Evolutionary conservation across 2,113 vertebrate species (phyloP).

Genomic region (Atherinomorus stipes): DNA sequence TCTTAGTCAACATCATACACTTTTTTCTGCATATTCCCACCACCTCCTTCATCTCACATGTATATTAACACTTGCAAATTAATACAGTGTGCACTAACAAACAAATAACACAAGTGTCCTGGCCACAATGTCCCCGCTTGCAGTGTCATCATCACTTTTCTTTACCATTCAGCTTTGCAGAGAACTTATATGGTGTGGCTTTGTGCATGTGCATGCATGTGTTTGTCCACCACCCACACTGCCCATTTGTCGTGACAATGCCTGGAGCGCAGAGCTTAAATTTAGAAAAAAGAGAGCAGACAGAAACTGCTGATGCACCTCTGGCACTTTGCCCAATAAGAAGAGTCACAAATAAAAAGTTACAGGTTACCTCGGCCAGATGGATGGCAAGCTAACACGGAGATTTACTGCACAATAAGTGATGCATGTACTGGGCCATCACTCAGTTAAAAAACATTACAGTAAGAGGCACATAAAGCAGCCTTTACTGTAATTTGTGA

Average conservation of each 20-base stretch:
- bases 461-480: neutral
- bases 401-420: conserved; percentile 11
- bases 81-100: conserved; percentile 11
- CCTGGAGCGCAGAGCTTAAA: conserved; percentile 44
- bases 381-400: neutral
- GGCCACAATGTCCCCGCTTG: conserved; percentile 19
- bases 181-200: neutral
- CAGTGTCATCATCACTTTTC: conserved; percentile 43
- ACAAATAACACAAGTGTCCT: conserved; percentile 13
- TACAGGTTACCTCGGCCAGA: neutral
- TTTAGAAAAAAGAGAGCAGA: conserved; percentile 38
- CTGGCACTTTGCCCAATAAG: conserved; percentile 18
- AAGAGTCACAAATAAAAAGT: conserved; percentile 28
- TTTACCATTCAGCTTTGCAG: conserved; percentile 42
- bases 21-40: neutral
- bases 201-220: conserved; percentile 8
- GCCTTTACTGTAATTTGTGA: neutral
- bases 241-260: conserved; percentile 50
- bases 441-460: neutral
- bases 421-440: conserved; percentile 7
- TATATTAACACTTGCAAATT: conserved; percentile 39
- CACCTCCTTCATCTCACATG: conserved; percentile 16
- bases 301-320: conserved; percentile 31
- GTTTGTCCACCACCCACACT: conserved; percentile 35
- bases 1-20: neutral